These are phyloP conservation scores for Mythimna pallens DNA, from an alignment of 2,888 invertebrate genomes.

Conservation along the genomic window DNA sequence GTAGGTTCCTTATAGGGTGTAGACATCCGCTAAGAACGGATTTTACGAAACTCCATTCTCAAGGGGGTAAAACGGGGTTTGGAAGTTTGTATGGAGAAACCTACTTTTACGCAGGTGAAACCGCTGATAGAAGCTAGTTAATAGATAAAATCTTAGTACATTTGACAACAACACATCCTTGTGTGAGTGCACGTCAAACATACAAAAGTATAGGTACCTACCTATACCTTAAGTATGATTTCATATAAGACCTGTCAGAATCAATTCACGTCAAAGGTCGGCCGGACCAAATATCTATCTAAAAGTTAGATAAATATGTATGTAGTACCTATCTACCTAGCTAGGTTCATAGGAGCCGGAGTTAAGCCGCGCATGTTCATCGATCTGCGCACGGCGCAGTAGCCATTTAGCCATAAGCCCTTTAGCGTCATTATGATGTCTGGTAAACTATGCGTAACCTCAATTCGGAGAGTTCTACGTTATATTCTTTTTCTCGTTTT, in stretches of 20 bases:
- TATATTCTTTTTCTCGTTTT: not conserved
- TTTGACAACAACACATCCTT: not conserved
- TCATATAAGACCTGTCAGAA: not conserved
- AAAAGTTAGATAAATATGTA: not conserved
- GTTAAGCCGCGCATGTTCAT: conserved; percentile 48
- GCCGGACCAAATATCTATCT: not conserved
- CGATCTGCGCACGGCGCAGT: conserved; percentile 52
- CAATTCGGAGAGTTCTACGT: conserved; percentile 12
- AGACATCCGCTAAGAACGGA: too few relatives aligned
- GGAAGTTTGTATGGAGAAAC: too few relatives aligned
- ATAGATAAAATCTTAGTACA: not conserved
- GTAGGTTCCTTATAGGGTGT: too few relatives aligned
- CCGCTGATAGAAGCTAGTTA: too few relatives aligned
- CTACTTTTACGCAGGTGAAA: too few relatives aligned
- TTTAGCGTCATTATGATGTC: conserved; percentile 29
- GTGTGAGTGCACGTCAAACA: not conserved
- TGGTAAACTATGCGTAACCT: conserved; percentile 15
- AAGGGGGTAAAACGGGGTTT: too few relatives aligned
- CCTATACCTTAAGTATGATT: too few relatives aligned
- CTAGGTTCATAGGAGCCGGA: conserved; percentile 13
- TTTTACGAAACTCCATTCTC: too few relatives aligned
- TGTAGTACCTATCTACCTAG: conserved; percentile 6
- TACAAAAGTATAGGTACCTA: too few relatives aligned
- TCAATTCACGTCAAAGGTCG: not conserved
- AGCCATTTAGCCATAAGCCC: conserved; percentile 40